Evolutionary conservation across 2,888 invertebrate species (phyloP).

Genomic region (Philaethria dido): DNA sequence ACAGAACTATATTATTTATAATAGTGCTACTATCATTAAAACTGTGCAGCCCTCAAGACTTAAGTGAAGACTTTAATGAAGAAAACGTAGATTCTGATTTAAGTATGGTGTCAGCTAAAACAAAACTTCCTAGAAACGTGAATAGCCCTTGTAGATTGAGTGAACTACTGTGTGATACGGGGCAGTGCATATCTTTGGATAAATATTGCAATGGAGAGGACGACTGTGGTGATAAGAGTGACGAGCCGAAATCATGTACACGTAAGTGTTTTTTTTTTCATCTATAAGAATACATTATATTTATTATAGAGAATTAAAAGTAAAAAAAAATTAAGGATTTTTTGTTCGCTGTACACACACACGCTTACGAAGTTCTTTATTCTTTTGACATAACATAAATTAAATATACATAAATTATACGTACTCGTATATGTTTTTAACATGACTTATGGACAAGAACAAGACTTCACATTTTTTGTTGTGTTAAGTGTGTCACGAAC

Average conservation of each 20-base stretch:
- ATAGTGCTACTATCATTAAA: slow-evolving; percentile 73
- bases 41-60: slow-evolving; percentile 75
- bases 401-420: too few relatives aligned
- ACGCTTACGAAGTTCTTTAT: too few relatives aligned
- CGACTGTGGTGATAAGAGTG: slow-evolving; percentile 91
- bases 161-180: slow-evolving; percentile 85
- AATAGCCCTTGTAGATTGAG: slow-evolving; percentile 81
- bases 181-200: slow-evolving; percentile 88
- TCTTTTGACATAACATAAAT: too few relatives aligned
- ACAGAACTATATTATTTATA: slow-evolving; percentile 73
- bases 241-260: slow-evolving; percentile 89
- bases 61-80: slow-evolving; percentile 75
- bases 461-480: too few relatives aligned
- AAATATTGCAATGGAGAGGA: slow-evolving; percentile 90
- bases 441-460: too few relatives aligned
- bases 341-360: too few relatives aligned
- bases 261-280: slow-evolving; percentile 83
- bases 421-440: too few relatives aligned
- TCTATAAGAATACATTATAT: too few relatives aligned
- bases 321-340: too few relatives aligned
- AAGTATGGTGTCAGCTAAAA: slow-evolving; percentile 62
- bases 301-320: too few relatives aligned
- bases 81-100: slow-evolving; percentile 66
- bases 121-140: slow-evolving; percentile 61
- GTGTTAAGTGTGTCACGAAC: too few relatives aligned